These are phyloP conservation scores for Typhlomys cinereus DNA, from an alignment of 2,113 vertebrate genomes.

Conservation along the genomic window DNA sequence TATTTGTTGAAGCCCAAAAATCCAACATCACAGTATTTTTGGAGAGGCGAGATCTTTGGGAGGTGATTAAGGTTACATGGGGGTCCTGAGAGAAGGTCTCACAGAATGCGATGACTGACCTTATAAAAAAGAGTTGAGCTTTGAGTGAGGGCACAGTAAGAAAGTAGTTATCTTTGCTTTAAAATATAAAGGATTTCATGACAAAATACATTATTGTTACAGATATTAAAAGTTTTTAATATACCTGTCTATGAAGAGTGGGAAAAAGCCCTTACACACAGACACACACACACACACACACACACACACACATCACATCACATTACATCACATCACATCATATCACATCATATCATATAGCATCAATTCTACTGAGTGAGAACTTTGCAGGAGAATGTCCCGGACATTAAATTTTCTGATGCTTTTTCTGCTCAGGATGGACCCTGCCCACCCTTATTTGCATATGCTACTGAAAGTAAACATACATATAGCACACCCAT, in stretches of 20 bases:
- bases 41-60: neutral
- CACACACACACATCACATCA: neutral
- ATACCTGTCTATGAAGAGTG: neutral
- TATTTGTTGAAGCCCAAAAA: neutral
- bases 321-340: no score
- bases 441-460: neutral
- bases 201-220: neutral
- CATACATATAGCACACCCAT: neutral
- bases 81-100: no score
- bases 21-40: neutral
- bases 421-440: neutral
- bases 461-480: no score
- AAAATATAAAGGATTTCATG: neutral
- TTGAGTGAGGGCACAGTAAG: neutral
- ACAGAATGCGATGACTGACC: neutral
- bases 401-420: neutral
- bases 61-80: neutral
- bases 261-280: neutral
- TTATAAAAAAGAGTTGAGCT: no score
- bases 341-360: no score
- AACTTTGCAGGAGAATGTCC: neutral
- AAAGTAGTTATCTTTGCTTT: neutral
- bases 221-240: conserved; percentile 28
- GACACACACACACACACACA: neutral
- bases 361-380: neutral